A percentile compares a stretch with the other conserved stretches of the same genome.
These are phyloP conservation scores for Siniperca obscura DNA, from an alignment of 2,797 vertebrate species.

Conservation along the genomic window DNA sequence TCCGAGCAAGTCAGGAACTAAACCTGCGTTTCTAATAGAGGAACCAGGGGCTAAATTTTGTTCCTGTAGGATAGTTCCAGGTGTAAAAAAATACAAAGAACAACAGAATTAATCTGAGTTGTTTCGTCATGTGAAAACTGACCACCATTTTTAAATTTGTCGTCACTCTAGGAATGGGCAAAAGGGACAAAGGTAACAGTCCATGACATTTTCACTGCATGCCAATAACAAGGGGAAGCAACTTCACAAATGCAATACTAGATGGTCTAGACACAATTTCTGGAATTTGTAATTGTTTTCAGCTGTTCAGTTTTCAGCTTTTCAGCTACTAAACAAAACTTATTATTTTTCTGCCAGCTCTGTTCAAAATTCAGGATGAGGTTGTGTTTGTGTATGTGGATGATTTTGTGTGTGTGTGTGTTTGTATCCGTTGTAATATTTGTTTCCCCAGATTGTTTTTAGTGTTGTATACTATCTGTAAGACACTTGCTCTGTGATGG, in stretches of 20 bases:
- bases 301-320: neutral
- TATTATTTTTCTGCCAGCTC: constrained; percentile 11
- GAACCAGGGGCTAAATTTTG: neutral
- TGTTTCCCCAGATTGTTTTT: neutral
- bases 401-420: neutral
- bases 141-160: neutral
- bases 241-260: neutral
- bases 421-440: neutral
- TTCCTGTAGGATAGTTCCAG: neutral
- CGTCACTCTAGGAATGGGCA: neutral
- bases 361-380: neutral
- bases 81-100: neutral
- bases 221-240: neutral
- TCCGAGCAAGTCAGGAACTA: neutral
- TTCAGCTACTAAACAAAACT: constrained; percentile 5
- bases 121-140: neutral
- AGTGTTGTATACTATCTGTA: constrained; percentile 1
- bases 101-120: constrained; percentile 5
- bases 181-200: neutral
- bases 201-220: constrained; percentile 9
- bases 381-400: neutral
- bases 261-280: neutral
- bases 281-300: constrained; percentile 16
- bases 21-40: neutral
- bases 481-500: constrained; percentile 21